Conservation (phyloP, 92 coral and sea anemone species). For the Phenganax marumi region DNA sequence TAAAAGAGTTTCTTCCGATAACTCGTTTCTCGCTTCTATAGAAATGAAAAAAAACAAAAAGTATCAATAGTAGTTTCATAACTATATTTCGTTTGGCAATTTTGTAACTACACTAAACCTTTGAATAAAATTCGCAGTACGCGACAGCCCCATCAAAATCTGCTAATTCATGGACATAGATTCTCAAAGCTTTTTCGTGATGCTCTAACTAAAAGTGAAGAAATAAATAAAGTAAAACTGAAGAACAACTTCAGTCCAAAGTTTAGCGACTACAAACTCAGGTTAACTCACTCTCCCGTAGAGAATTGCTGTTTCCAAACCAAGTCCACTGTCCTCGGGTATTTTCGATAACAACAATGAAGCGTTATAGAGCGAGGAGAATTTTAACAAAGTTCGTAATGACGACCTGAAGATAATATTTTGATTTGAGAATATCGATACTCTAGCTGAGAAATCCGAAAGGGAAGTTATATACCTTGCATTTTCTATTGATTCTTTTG, state of each 20-base stretch:
- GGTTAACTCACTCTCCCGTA: conserved; percentile 74
- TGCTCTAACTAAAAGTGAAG: conserved; percentile 75
- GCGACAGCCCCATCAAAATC: conserved; percentile 86
- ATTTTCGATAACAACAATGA: conserved; percentile 80
- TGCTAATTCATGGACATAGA: conserved; percentile 76
- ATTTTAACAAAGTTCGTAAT: conserved; percentile 73
- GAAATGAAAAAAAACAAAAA: background rate
- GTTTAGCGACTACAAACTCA: background rate
- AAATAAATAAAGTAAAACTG: background rate
- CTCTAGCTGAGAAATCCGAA: background rate
- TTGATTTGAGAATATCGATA: background rate
- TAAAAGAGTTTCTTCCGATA: conserved; percentile 76
- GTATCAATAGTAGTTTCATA: background rate
- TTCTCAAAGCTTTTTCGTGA: conserved; percentile 85
- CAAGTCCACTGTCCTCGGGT: conserved; percentile 81
- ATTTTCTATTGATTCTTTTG: conserved; percentile 62
- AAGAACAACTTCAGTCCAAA: background rate
- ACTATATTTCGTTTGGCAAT: background rate
- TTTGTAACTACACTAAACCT: conserved; percentile 51
- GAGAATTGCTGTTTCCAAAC: conserved; percentile 85
- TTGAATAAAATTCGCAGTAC: conserved; percentile 84
- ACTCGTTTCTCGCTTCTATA: conserved; percentile 72
- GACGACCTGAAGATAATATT: conserved; percentile 54
- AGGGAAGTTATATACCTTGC: conserved; percentile 58
- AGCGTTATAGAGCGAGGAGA: conserved; percentile 84